phyloP scores from a whole-genome alignment of 2,888 invertebrate genomes.

The Hoplodrina blanda region DNA sequence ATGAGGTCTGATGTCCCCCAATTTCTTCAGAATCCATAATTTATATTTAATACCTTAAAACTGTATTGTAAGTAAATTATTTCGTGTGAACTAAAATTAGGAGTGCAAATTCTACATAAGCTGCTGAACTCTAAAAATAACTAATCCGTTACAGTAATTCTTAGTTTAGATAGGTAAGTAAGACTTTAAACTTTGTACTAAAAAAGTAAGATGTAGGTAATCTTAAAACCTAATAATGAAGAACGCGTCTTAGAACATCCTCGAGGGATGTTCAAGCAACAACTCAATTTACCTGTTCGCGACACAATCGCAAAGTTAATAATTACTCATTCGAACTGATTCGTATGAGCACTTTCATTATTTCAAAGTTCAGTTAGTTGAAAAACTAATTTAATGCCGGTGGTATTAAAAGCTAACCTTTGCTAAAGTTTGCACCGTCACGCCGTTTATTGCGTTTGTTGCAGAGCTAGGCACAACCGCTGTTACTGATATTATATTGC shows the following conservation, averaged over 20 bases:
- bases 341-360: conserved; percentile 23
- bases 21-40: too few species aligned
- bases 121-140: neutral
- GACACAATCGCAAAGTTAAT: conserved; percentile 41
- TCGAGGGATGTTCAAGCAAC: conserved; percentile 7
- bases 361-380: conserved; percentile 37
- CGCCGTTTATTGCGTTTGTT: conserved; percentile 45
- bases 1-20: too few species aligned
- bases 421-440: conserved; percentile 32
- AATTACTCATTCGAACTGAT: conserved; percentile 53
- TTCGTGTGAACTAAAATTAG: neutral
- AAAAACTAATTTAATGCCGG: conserved; percentile 54
- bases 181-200: conserved; percentile 17
- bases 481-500: conserved; percentile 28
- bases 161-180: neutral
- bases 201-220: conserved; percentile 13
- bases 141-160: neutral
- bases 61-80: neutral
- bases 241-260: conserved; percentile 5
- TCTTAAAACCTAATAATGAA: conserved; percentile 13
- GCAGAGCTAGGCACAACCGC: conserved; percentile 13
- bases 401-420: conserved; percentile 37
- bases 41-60: neutral
- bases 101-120: neutral
- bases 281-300: conserved; percentile 32